Conservation (phyloP, 2,113 vertebrate species). For the Thamnaconus septentrionalis region DNA sequence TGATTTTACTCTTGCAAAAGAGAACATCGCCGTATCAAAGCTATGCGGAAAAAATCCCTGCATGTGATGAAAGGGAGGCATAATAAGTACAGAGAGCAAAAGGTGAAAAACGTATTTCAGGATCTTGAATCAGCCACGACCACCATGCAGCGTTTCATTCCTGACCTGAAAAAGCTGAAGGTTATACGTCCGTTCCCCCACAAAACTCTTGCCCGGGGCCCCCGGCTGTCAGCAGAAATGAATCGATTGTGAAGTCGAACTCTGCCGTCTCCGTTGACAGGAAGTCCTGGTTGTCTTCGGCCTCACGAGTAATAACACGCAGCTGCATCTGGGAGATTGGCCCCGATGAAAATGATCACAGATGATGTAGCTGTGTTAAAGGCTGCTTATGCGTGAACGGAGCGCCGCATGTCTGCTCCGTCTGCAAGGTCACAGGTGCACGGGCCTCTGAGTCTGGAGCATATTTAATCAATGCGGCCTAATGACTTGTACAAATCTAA, state of each 20-base stretch:
- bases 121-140: neutral
- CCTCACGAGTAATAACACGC: conserved; percentile 32
- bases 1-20: neutral
- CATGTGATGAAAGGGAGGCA: neutral
- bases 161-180: conserved; percentile 16
- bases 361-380: conserved; percentile 18
- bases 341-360: conserved; percentile 44
- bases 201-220: conserved; percentile 16
- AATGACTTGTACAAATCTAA: conserved; percentile 61
- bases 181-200: conserved; percentile 10
- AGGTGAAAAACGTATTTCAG: neutral
- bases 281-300: conserved; percentile 51
- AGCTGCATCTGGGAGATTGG: conserved; percentile 15
- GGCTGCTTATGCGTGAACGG: conserved; percentile 14
- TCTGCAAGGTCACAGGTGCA: conserved; percentile 44
- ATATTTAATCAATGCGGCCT: conserved; percentile 52
- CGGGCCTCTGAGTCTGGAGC: conserved; percentile 15
- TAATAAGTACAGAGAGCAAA: neutral
- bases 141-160: conserved; percentile 1
- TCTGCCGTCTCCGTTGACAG: conserved; percentile 26
- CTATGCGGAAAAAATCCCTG: neutral
- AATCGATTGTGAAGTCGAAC: conserved; percentile 34
- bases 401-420: neutral
- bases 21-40: neutral
- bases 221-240: conserved; percentile 39